These are phyloP conservation scores for Cyaniris semiargus DNA, from an alignment of 2,888 invertebrate genomes.

Conservation along the genomic window DNA sequence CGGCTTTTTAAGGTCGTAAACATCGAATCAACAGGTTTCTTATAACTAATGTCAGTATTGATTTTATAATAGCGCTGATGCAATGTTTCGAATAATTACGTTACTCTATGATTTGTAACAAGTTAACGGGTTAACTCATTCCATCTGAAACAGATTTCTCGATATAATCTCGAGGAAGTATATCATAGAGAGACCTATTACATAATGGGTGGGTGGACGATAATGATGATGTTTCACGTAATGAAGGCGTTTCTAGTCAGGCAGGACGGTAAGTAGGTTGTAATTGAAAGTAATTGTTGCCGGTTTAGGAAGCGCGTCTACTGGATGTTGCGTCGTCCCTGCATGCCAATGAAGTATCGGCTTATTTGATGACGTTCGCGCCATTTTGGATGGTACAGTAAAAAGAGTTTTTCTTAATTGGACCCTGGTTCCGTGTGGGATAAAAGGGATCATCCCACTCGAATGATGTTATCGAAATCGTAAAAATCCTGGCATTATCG, in stretches of 20 bases:
- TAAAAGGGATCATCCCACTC: background rate
- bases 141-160: background rate
- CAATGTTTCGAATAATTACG: background rate
- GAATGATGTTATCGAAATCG: background rate
- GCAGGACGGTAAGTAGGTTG: slow-evolving; percentile 27
- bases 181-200: background rate
- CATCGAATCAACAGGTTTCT: background rate
- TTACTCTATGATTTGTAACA: background rate
- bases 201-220: background rate
- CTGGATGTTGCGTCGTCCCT: slow-evolving; percentile 21
- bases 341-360: slow-evolving; percentile 29
- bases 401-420: background rate
- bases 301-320: slow-evolving; percentile 23
- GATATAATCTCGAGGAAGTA: background rate
- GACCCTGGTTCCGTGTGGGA: slow-evolving; percentile 2
- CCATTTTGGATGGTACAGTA: background rate
- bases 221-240: slow-evolving; percentile 27
- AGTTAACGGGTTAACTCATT: background rate
- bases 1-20: slow-evolving; percentile 32
- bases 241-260: slow-evolving; percentile 33
- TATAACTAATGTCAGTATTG: background rate
- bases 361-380: slow-evolving; percentile 16
- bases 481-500: background rate
- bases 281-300: slow-evolving; percentile 32
- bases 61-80: slow-evolving; percentile 14